Conservation (phyloP, 2,113 vertebrate genomes). For the Todiramphus chloris region DNA sequence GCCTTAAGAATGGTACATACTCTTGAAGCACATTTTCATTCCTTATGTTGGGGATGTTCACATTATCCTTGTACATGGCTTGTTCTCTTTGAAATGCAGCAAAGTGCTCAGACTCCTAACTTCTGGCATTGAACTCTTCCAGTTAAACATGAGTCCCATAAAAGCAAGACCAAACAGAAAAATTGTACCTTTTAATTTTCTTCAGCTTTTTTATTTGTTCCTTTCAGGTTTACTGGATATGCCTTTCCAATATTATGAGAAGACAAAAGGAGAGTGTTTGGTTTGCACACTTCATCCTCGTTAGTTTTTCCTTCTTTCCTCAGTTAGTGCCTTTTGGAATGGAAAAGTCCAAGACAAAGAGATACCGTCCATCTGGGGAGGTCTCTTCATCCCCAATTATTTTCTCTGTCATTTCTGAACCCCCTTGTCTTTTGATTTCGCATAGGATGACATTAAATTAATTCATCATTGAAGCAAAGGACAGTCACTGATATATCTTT, state of each 20-base stretch:
- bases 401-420: not conserved
- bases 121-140: not conserved
- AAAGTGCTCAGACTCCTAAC: not conserved
- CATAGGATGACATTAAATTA: not conserved
- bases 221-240: not conserved
- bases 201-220: not conserved
- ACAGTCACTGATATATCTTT: not conserved
- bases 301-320: not conserved
- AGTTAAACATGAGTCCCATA: not conserved
- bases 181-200: not conserved
- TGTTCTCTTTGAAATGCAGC: not conserved
- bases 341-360: not conserved
- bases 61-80: not conserved
- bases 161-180: not conserved
- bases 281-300: not conserved
- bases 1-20: not conserved
- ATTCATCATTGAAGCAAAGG: not conserved
- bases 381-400: not conserved
- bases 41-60: not conserved
- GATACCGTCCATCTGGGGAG: not conserved
- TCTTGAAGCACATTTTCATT: not conserved
- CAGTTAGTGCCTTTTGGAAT: not conserved
- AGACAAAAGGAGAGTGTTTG: not conserved
- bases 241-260: not conserved
- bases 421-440: not conserved